Evolutionary conservation across 2,113 vertebrate genomes (phyloP), one percentile per base, ranked within the genome.

Genomic region (Sardina pilchardus): DNA sequence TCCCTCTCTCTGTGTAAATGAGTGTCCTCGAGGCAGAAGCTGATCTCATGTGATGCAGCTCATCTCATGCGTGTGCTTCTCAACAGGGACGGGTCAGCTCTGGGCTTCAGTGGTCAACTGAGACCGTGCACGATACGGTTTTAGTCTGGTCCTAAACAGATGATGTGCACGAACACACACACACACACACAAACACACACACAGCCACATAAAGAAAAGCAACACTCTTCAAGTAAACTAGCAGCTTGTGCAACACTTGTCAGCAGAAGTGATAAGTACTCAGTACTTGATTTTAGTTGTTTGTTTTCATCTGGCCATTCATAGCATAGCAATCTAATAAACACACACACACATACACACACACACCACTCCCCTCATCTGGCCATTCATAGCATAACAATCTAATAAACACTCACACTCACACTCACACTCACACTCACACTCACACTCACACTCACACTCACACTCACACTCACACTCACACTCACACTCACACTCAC

Each of bases 101-200:
- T 45, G 42, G 59, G n/a, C 47, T 59, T 45, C 85, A 26, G 47
- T 30, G 45, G n/a, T 21, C 3, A 81, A 53, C 14, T 4, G 16
- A 19, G 2, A 17, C 50, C 19, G 19, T 53, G 50, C 16, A 53
- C 12, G 9, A 47, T n/a, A n/a, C n/a, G n/a, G n/a, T n/a, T 53
- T 50, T 5, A 34, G 3, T 43, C 82, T 75, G 56, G 36, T 42
- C 26, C 50, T 53, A 45, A 44, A 45, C 24, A 48, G 9, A 47
- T 30, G 0, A 21, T 24, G 39, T 42, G 30, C 45, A 36, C 39
- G 12, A 21, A n/a, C 56, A 84, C 56, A 43, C 83, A 43, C 83
- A 75, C 56, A 71, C 39, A 84, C 36, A 84, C n/a, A 45, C n/a
- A 84, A 9, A 75, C 21, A 26, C 43, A 87, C 85, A 50, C 83